Base-by-base conservation (phyloP, 2,797 vertebrate species). In the Paratrypauchen microcephalus region DNA sequence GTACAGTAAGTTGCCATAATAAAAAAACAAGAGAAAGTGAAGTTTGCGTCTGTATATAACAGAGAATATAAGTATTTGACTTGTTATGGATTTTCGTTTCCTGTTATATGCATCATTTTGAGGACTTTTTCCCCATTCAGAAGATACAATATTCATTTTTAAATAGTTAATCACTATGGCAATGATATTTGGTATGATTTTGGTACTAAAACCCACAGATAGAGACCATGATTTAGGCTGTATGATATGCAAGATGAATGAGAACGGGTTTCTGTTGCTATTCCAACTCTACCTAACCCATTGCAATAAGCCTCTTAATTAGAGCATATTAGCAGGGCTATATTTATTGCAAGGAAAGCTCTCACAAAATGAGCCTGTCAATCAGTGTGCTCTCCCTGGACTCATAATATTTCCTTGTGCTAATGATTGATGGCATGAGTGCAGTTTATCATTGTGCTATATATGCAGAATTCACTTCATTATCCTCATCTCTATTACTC, bases 401-500 rank as follows among this genome's bases (percentile, higher is more conserved):
- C 89, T 88, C 83, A 60, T 78, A 77, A 85, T 73, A 75, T 86
- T 87, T 92, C 91, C 88, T 82, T 62, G 36, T 67, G 83, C 89
- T 87, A 77, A 85, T 93, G 92, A 94, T 94, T 94, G 94, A 92
- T 90, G 82, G 80, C 78, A 87, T 87, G 87, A 89, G 92, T 86
- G 91, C 90, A 90, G 90, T 94, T 92, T 94, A 90, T 94, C 91
- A 93, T 91, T 75, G 75, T 88, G 86, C 92, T 88, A 80, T 85
- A 83, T 88, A 83, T 88, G 92, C 70, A 70, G 82, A 92, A 91
- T 75, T 77, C 91, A 91, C 95, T 94, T 94, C 92, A 95, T 95
- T 95, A 93, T 89, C 86, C 79, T 85, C 86, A 82, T 92, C 86
- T 83, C 78, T 67, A 41, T 77, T 75, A 86, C 84, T 86, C 80